These are phyloP conservation scores for Nibea albiflora DNA, from an alignment of 2,113 vertebrate species.

Conservation along the genomic window DNA sequence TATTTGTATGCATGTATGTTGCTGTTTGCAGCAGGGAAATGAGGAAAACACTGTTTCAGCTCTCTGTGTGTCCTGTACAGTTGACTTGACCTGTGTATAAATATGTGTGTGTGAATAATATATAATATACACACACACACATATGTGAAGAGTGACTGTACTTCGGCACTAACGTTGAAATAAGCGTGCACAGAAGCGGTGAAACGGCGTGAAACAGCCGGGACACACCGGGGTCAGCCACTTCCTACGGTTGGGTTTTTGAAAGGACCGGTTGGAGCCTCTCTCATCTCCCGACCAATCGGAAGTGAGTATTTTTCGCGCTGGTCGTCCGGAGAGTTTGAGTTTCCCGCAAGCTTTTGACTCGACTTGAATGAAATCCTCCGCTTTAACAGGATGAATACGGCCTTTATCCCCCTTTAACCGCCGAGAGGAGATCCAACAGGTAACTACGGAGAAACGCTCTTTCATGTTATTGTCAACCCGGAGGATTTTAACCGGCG, in stretches of 20 bases:
- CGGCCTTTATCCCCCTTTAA: constrained; percentile 65
- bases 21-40: too few species aligned
- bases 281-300: constrained; percentile 87
- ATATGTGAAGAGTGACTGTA: too few species aligned
- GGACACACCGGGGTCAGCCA: constrained; percentile 43
- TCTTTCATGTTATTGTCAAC: constrained; percentile 30
- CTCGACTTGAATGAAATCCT: constrained; percentile 79
- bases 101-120: too few species aligned
- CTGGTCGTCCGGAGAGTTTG: constrained; percentile 88
- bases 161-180: too few species aligned
- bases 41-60: too few species aligned
- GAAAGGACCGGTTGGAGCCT: constrained; percentile 88
- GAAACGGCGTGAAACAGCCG: constrained; percentile 6
- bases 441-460: constrained; percentile 59
- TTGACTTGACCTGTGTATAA: too few species aligned
- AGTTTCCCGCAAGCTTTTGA: constrained; percentile 85
- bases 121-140: too few species aligned
- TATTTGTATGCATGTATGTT: too few species aligned
- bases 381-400: constrained; percentile 69
- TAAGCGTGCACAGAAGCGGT: neutral
- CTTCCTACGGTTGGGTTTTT: constrained; percentile 76
- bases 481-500: neutral
- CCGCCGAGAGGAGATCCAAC: constrained; percentile 43
- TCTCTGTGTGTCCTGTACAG: too few species aligned
- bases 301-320: constrained; percentile 94